Conservation (phyloP, 2,888 invertebrate genomes). For the Tenthredo scrophulariae region DNA sequence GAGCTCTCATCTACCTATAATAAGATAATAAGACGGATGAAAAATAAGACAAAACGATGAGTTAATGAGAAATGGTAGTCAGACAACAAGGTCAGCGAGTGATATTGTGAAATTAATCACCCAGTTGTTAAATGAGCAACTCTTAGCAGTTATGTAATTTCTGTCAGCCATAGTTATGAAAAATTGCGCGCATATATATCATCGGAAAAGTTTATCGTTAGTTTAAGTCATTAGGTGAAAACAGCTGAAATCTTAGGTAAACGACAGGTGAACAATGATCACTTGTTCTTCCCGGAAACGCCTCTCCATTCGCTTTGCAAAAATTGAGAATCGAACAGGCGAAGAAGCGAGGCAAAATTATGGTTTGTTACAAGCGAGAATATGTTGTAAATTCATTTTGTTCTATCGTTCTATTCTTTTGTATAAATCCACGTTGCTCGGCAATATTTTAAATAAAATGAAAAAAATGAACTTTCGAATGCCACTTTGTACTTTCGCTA, state of each 20-base stretch:
- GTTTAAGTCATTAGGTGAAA: background rate
- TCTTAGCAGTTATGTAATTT: background rate
- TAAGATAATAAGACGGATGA: background rate
- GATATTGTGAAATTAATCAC: background rate
- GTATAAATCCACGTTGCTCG: background rate
- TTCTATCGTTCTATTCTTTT: background rate
- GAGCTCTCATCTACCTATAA: background rate
- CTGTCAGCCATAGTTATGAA: background rate
- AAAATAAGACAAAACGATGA: background rate
- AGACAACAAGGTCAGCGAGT: background rate
- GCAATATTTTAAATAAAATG: background rate
- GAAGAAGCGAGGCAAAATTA: background rate
- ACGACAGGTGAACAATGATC: background rate
- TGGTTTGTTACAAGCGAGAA: background rate
- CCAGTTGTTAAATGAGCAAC: background rate
- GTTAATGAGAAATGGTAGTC: background rate
- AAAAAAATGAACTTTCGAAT: slow-evolving; percentile 27
- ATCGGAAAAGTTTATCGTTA: background rate
- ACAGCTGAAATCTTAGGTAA: background rate
- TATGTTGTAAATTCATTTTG: background rate
- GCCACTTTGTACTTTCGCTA: slow-evolving; percentile 35
- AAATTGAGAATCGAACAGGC: background rate
- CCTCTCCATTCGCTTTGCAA: background rate
- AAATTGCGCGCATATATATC: background rate
- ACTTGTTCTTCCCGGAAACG: background rate